Conservation (phyloP, 1,140 invertebrate genomes). For the Drosophila bocqueti region DNA sequence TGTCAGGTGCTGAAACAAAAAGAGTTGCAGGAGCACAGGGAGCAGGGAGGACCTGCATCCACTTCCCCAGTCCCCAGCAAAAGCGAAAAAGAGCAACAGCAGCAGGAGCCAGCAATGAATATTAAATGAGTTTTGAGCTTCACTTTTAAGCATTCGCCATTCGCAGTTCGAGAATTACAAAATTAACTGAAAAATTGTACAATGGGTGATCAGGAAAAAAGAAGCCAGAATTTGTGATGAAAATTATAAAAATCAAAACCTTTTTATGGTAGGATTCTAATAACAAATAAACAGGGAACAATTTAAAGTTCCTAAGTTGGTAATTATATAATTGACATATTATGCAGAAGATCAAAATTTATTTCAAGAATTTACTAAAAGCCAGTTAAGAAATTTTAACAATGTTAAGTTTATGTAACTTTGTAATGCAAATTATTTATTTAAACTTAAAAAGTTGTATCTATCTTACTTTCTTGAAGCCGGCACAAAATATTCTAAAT, state of each 20-base stretch:
- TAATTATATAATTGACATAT: neutral
- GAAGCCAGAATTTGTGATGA: neutral
- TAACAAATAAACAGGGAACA: neutral
- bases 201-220: conserved; percentile 12
- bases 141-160: conserved; percentile 50
- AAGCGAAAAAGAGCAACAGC: conserved; percentile 24
- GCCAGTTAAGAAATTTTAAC: neutral
- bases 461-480: neutral
- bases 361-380: neutral
- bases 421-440: too few species aligned
- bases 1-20: conserved; percentile 75
- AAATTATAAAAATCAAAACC: too few species aligned
- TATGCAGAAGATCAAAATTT: neutral
- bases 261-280: neutral
- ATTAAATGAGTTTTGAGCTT: conserved; percentile 63
- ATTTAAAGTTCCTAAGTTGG: neutral
- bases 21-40: conserved; percentile 40
- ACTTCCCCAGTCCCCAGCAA: neutral
- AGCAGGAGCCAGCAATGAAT: conserved; percentile 63
- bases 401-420: neutral
- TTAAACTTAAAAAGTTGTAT: too few species aligned
- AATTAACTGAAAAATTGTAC: conserved; percentile 47
- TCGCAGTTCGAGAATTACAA: conserved; percentile 43
- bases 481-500: neutral
- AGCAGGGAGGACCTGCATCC: conserved; percentile 51